Evolutionary conservation across 1,140 invertebrate species (phyloP), one percentile per base, ranked within the genome.

Genomic region (Drosophila ogumai): DNA sequence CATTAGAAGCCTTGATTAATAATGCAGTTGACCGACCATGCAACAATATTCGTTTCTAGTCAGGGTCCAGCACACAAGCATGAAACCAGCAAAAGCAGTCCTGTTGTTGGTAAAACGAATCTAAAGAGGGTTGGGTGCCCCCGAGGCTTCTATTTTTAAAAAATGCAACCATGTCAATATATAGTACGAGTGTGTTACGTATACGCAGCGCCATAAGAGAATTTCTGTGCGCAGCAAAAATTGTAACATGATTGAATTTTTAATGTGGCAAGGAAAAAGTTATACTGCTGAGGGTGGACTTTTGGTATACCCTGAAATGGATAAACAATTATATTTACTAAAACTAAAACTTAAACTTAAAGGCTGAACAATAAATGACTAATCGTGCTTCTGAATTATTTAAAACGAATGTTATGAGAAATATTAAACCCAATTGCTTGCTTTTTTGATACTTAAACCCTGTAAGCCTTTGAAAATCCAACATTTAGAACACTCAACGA

Each of bases 1-100:
- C 75, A 78, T 78, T 78, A 78, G 58, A 64, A 78, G 44, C 58
- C 75, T 47, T 71, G 34, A 78, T 78, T 72, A 79, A 79, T 79
- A 79, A 79, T 78, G 75, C 75, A 78, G 58, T 52, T 57, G 65
- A 63, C 75, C 57, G 66, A 64, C 65, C 58, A 63, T 43, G 75
- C 66, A 58, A 73, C 67, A 72, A 67, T 50, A 72, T 72, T 72
- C 44, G 38, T 36, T 71, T 78, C 54, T 68, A 78, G 57, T 57
- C 36, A 55, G 28, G 50, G 40, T 25, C 54, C 44, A 56, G 38
- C 41, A 61, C 32, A 61, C 41, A 41, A 49, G 46, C 60, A 47
- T 25, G 9, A 28, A 49, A 40, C 31, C 34, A 47, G 19, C 28
- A 40, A 58, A 74, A 44, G 17, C 59, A 17, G 38, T 32, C 43